phyloP scores from a whole-genome alignment of 1,140 invertebrate species.

The Episyrphus balteatus region DNA sequence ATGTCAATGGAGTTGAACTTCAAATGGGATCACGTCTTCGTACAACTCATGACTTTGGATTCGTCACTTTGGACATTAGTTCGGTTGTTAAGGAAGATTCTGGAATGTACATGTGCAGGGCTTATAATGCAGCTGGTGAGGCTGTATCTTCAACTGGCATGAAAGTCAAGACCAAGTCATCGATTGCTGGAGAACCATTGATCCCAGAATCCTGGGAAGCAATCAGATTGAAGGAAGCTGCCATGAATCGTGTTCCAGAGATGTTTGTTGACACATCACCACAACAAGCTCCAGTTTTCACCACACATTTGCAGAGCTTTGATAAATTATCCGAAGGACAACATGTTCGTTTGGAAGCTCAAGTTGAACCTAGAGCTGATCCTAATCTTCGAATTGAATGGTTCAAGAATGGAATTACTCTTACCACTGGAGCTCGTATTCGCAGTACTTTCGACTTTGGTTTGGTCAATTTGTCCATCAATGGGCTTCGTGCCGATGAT shows the following conservation, averaged over 20 bases:
- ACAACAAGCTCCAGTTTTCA: constrained; percentile 81
- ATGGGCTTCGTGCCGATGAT: constrained; percentile 74
- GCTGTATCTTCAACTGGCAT: constrained; percentile 80
- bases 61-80: constrained; percentile 83
- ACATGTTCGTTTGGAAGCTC: constrained; percentile 85
- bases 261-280: constrained; percentile 71
- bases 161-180: constrained; percentile 71
- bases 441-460: constrained; percentile 90
- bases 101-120: constrained; percentile 87
- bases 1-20: constrained; percentile 82
- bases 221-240: constrained; percentile 77
- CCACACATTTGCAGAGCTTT: constrained; percentile 75
- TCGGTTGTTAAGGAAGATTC: constrained; percentile 81
- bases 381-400: constrained; percentile 83
- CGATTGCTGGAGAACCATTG: constrained; percentile 66
- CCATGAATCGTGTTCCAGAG: constrained; percentile 76
- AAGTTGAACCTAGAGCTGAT: constrained; percentile 92
- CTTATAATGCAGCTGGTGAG: constrained; percentile 81
- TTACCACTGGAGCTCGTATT: constrained; percentile 72
- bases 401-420: constrained; percentile 83
- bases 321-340: constrained; percentile 81
- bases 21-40: constrained; percentile 83
- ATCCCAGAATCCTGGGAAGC: constrained; percentile 83
- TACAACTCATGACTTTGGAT: constrained; percentile 86
- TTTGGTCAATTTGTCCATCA: constrained; percentile 82